phyloP scores from a whole-genome alignment of 1,140 invertebrate species.

The Antheraea pernyi region DNA sequence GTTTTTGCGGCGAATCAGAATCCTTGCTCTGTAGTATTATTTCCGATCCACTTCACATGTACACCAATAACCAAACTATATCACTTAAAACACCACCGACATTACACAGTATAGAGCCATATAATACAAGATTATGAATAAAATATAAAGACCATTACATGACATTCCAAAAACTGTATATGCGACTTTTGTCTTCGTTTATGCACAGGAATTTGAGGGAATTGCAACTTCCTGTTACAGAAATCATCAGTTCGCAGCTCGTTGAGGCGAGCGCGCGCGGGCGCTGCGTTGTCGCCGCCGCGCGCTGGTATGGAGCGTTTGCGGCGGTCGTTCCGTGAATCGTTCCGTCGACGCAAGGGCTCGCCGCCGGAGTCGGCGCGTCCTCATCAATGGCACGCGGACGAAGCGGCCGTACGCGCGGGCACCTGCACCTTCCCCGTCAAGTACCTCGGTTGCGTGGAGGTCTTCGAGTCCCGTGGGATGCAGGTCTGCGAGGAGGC shows the following conservation, averaged over 20 bases:
- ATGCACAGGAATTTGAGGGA: too few relatives aligned
- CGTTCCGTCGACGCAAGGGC: conserved; percentile 90
- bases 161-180: too few relatives aligned
- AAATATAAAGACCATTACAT: too few relatives aligned
- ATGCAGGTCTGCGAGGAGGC: conserved; percentile 99
- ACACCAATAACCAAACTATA: too few relatives aligned
- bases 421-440: conserved; percentile 98
- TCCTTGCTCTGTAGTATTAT: too few relatives aligned
- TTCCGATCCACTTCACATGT: too few relatives aligned
- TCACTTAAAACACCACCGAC: too few relatives aligned
- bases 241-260: conserved; percentile 79
- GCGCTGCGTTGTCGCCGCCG: conserved; percentile 85
- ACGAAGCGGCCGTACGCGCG: conserved; percentile 95
- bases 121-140: too few relatives aligned
- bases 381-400: conserved; percentile 98
- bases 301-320: conserved; percentile 93
- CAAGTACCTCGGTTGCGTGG: conserved; percentile 99
- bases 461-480: conserved; percentile 99
- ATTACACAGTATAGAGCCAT: too few relatives aligned
- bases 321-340: conserved; percentile 94
- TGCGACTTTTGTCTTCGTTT: too few relatives aligned
- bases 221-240: conserved; percentile 42
- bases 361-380: conserved; percentile 94
- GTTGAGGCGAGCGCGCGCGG: conserved; percentile 81
- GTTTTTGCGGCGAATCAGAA: too few relatives aligned